A percentile compares a stretch with the other conserved stretches of the same genome.
phyloP scores from a whole-genome alignment of 2,888 invertebrate genomes.

The Leistus spinibarbis region DNA sequence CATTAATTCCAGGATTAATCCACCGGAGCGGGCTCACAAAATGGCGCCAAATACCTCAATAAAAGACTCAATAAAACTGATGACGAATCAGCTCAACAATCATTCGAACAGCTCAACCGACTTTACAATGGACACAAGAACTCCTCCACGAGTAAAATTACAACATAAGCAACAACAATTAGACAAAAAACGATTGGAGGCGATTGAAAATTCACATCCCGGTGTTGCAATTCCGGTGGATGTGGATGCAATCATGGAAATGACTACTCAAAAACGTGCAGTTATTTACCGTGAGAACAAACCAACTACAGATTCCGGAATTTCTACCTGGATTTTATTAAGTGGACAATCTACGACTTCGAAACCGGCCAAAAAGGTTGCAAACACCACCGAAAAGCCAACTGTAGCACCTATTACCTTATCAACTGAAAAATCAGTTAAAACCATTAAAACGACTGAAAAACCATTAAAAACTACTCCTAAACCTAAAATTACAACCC shows the following conservation, averaged over 20 bases:
- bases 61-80: constrained; percentile 64
- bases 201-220: constrained; percentile 63
- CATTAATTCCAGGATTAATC: constrained; percentile 4
- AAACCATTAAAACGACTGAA: constrained; percentile 33
- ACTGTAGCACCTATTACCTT: constrained; percentile 55
- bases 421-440: constrained; percentile 45
- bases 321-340: constrained; percentile 79
- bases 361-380: constrained; percentile 46
- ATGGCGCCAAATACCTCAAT: constrained; percentile 56
- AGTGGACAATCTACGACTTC: constrained; percentile 61
- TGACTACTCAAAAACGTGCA: constrained; percentile 50
- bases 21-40: constrained; percentile 23
- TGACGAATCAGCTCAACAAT: constrained; percentile 64
- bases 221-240: constrained; percentile 69
- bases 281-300: constrained; percentile 52
- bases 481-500: constrained; percentile 39
- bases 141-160: constrained; percentile 67
- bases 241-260: constrained; percentile 50
- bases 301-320: constrained; percentile 68
- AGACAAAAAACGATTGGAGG: constrained; percentile 50
- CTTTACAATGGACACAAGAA: constrained; percentile 64
- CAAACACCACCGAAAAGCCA: constrained; percentile 45
- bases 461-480: constrained; percentile 41
- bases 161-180: constrained; percentile 55
- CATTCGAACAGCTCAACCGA: constrained; percentile 54